Percentiles rank a stretch among this genome's conserved stretches.
These are phyloP conservation scores for Galagoides demidoff DNA, from an alignment of 2,797 vertebrate species.

Conservation along the genomic window DNA sequence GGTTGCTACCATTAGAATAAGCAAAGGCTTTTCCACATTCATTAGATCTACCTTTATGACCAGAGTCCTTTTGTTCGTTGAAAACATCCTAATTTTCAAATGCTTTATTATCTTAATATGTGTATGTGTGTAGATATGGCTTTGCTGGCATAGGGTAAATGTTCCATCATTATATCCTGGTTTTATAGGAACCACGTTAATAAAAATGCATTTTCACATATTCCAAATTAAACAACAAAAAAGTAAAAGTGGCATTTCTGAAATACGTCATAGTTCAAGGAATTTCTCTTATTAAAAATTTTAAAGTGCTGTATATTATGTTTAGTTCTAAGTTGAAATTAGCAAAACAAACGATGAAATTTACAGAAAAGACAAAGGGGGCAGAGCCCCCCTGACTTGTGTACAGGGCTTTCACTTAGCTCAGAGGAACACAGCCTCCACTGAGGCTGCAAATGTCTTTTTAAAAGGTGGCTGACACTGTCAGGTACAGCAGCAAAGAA, in stretches of 20 bases:
- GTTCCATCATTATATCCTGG: not conserved
- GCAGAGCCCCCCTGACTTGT: not conserved
- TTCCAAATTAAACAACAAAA: not conserved
- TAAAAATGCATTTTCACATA: not conserved
- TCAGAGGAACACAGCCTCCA: conserved; percentile 34
- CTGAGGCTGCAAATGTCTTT: conserved; percentile 58
- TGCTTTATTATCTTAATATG: not conserved
- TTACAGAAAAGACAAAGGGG: conserved; percentile 29
- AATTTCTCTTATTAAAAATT: not conserved
- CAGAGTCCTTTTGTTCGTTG: not conserved
- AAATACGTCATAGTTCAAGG: not conserved
- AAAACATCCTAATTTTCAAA: not conserved
- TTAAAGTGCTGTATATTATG: not conserved
- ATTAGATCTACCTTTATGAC: not conserved
- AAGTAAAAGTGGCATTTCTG: not conserved
- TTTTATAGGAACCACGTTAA: not conserved
- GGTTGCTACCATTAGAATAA: not conserved
- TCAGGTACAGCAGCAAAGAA: conserved; percentile 61
- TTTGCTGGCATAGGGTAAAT: not conserved
- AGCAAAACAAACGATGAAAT: not conserved
- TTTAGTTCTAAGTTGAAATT: conserved; percentile 27
- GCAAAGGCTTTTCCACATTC: not conserved
- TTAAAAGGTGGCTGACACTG: conserved; percentile 57
- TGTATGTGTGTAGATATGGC: not conserved
- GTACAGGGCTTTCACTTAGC: not conserved